These are phyloP conservation scores for Iguana delicatissima DNA, from an alignment of 2,797 vertebrate species.

Conservation along the genomic window DNA sequence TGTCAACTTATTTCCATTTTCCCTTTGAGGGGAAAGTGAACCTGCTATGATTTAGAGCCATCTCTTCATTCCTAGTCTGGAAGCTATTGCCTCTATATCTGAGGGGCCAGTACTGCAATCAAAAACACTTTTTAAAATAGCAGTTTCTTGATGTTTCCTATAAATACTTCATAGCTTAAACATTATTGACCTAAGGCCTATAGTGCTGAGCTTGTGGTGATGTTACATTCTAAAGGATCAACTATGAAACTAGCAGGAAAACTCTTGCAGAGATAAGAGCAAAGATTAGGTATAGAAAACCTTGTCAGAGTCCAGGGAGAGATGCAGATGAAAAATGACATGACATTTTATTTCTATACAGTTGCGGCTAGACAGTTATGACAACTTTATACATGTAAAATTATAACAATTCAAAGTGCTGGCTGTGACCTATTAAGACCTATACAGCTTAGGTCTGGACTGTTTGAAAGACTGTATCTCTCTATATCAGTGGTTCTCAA, in stretches of 20 bases:
- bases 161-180: conserved; percentile 30
- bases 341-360: not conserved
- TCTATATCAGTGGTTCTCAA: too few relatives aligned
- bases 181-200: not conserved
- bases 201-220: not conserved
- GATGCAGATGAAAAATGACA: not conserved
- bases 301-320: not conserved
- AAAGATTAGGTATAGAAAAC: not conserved
- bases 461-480: too few relatives aligned
- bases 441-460: too few relatives aligned
- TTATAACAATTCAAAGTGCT: too few relatives aligned
- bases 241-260: not conserved
- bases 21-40: conserved; percentile 56
- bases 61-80: conserved; percentile 58
- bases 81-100: conserved; percentile 54
- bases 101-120: conserved; percentile 16
- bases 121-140: conserved; percentile 17
- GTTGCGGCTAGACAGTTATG: not conserved
- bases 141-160: conserved; percentile 39
- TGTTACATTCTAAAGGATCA: not conserved
- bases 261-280: conserved; percentile 2
- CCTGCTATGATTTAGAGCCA: conserved; percentile 26
- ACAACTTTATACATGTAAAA: not conserved
- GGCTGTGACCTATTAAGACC: too few relatives aligned
- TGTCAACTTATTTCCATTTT: conserved; percentile 39